Percentiles rank a stretch among this genome's conserved stretches.
phyloP scores from a whole-genome alignment of 2,797 vertebrate species.

The Gambelia wislizenii region DNA sequence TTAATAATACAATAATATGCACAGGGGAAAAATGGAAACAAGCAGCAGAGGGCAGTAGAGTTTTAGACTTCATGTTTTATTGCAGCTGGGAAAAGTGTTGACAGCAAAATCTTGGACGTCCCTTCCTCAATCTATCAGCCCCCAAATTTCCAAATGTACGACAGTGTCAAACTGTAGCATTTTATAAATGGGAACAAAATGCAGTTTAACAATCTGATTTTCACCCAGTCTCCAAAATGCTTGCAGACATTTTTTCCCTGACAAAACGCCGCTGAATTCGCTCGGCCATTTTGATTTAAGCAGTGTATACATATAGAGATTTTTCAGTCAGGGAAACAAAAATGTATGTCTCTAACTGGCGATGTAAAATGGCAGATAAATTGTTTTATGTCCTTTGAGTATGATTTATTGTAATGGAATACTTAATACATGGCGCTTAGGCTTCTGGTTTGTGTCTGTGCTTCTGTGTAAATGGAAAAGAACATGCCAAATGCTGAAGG shows the following conservation, averaged over 20 bases:
- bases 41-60: conserved; percentile 70
- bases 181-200: conserved; percentile 81
- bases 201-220: conserved; percentile 78
- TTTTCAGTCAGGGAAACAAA: conserved; percentile 55
- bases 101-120: conserved; percentile 1
- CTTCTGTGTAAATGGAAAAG: not conserved
- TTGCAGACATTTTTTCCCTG: conserved; percentile 60
- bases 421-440: not conserved
- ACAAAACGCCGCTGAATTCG: conserved; percentile 69
- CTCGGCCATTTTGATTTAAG: conserved; percentile 41
- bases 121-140: conserved; percentile 44
- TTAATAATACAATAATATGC: conserved; percentile 1
- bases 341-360: conserved; percentile 6
- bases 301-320: conserved; percentile 56
- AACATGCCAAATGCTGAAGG: not conserved
- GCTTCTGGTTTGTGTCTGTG: not conserved
- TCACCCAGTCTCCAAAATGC: conserved; percentile 68
- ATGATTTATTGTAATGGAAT: not conserved
- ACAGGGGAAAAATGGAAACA: not conserved
- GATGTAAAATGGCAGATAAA: conserved; percentile 12
- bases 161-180: conserved; percentile 72
- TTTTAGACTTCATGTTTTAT: conserved; percentile 33
- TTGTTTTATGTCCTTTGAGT: not conserved
- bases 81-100: not conserved
- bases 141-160: conserved; percentile 62